phyloP scores from a whole-genome alignment of 2,113 vertebrate species.

The Bagarius yarrelli region DNA sequence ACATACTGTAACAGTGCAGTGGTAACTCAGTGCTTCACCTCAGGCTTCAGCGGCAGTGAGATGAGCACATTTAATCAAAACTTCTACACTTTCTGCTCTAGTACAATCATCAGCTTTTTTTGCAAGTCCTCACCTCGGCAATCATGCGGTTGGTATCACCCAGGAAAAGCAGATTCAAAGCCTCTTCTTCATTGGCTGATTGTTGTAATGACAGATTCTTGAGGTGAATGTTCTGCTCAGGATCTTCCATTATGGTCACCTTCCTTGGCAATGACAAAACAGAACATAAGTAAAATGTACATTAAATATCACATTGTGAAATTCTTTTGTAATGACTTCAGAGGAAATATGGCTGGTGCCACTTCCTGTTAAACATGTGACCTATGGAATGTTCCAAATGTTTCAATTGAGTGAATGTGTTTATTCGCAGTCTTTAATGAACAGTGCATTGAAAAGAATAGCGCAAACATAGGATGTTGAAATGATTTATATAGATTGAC shows the following conservation, averaged over 20 bases:
- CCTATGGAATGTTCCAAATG: background rate
- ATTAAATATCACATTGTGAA: background rate
- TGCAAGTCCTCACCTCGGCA: constrained; percentile 80
- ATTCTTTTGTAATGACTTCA: background rate
- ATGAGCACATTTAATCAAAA: background rate
- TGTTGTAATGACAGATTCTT: constrained; percentile 90
- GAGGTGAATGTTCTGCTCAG: constrained; percentile 94
- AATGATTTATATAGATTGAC: background rate
- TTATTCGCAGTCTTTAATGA: background rate
- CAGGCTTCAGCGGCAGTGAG: background rate
- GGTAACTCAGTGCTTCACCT: background rate
- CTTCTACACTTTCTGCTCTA: background rate
- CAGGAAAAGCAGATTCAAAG: constrained; percentile 91
- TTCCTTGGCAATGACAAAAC: constrained; percentile 68
- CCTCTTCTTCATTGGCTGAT: constrained; percentile 89
- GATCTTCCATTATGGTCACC: constrained; percentile 89
- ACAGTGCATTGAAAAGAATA: background rate
- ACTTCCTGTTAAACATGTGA: background rate
- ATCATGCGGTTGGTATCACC: constrained; percentile 98
- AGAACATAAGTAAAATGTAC: background rate
- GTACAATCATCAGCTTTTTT: background rate
- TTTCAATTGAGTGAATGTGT: background rate
- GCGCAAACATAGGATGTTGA: constrained; percentile 38
- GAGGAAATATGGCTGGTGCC: background rate
- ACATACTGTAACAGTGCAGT: background rate